Base-by-base conservation (phyloP, 2,888 invertebrate species). In the Laothoe populi region DNA sequence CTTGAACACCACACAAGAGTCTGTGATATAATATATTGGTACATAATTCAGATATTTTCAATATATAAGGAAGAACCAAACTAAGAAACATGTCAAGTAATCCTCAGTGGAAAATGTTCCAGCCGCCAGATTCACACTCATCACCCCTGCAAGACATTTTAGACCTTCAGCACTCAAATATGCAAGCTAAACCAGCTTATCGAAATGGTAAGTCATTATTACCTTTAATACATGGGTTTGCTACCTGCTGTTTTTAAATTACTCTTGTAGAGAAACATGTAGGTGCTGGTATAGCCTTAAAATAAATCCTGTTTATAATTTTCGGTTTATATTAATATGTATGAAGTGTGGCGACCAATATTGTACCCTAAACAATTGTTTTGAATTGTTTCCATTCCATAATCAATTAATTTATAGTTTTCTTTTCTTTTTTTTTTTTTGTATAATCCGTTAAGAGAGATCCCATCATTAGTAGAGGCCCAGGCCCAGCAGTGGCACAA, bases 101-200 rank as follows among this genome's bases (percentile, higher is more conserved):
- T 96, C 95, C 96, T 96, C 96, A 96, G 96, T 96, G 96, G 96
- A 96, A 96, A 94, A 95, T 95, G 92, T 96, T 97, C 96, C 97
- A 97, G 95, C 96, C 97, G 96, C 96, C 96, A 94, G 95, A 95
- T 94, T 95, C 96, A 94, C 95, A 95, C 93, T 95, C 96, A 86
- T 96, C 97, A 90, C 95, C 96, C 84, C 95, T 96, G 93, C 95
- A 96, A 86, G 96, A 97, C 86, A 96, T 95, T 90, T 95, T 97
- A 93, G 95, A 96, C 82, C 94, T 96, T 93, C 95, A 95, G 83
- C 94, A 94, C 79, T 87, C 94, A 71, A 88, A 86, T 70, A 90
- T 90, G 89, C 92, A 93, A 78, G 75, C 87, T 70, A 93, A 93
- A 84, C 85, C 88, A 72, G 85, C 85, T 70, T 94, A 92, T 78